These are phyloP conservation scores for Dione juno DNA, from an alignment of 2,888 invertebrate genomes.

Conservation along the genomic window DNA sequence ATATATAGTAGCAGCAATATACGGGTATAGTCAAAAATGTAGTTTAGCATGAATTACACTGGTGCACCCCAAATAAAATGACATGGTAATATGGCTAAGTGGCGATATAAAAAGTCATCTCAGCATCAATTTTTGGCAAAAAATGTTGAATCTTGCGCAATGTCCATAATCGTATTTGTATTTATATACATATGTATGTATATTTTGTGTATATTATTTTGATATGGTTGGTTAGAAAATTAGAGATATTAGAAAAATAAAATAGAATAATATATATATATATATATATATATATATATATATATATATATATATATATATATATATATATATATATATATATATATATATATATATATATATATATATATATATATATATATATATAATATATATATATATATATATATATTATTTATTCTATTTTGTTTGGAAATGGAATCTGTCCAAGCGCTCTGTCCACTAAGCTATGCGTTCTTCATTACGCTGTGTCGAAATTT, in stretches of 20 bases:
- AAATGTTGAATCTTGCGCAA: not conserved
- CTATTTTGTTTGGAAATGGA: too few species aligned
- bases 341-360: too few species aligned
- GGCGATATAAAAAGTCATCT: not conserved
- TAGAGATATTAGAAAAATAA: too few species aligned
- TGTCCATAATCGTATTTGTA: not conserved
- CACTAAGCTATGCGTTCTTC: too few species aligned
- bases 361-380: too few species aligned
- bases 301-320: not conserved
- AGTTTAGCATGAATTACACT: not conserved
- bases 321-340: not conserved
- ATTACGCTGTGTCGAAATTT: too few species aligned
- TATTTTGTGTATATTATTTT: too few species aligned
- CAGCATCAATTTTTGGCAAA: not conserved
- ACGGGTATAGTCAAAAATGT: slow-evolving; percentile 26
- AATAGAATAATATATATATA: not conserved
- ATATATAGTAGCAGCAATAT: slow-evolving; percentile 2
- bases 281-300: not conserved
- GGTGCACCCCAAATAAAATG: slow-evolving; percentile 1
- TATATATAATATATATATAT: too few species aligned
- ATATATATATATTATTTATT: too few species aligned
- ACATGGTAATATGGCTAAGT: not conserved
- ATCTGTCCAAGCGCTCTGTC: too few species aligned
- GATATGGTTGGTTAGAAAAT: too few species aligned
- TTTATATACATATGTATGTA: too few species aligned